Percentiles rank a stretch among this genome's conserved stretches.
Evolutionary conservation across 2,113 vertebrate species (phyloP).

Genomic region (Campylorhamphus procurvoides): DNA sequence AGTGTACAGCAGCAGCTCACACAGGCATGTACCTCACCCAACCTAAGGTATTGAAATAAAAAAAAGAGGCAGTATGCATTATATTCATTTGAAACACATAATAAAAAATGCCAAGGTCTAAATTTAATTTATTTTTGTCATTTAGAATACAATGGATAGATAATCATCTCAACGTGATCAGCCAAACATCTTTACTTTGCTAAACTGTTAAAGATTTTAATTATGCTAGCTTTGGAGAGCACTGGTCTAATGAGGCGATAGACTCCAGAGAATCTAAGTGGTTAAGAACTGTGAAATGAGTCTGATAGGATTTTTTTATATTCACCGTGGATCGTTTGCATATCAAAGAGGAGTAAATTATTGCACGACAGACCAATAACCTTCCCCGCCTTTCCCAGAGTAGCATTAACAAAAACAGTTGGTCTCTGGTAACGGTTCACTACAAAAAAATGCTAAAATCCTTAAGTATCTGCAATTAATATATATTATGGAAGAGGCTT

Average conservation of each 20-base stretch:
- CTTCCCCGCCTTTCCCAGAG: conserved; percentile 87
- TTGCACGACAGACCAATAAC: conserved; percentile 99
- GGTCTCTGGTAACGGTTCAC: conserved; percentile 71
- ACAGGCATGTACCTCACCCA: conserved; percentile 65
- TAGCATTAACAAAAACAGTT: conserved; percentile 83
- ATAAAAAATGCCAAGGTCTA: conserved; percentile 87
- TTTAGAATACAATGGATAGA: conserved; percentile 96
- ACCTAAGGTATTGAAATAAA: conserved; percentile 58
- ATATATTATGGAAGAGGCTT: conserved; percentile 71
- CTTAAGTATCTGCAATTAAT: conserved; percentile 80
- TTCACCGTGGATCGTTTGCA: conserved; percentile 99
- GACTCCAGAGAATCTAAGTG: conserved; percentile 95
- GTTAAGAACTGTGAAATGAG: conserved; percentile 99
- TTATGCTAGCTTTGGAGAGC: conserved; percentile 99
- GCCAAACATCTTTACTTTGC: conserved; percentile 99
- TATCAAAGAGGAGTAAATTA: conserved; percentile 99
- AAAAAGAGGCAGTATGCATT: conserved; percentile 66
- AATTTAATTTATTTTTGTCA: conserved; percentile 99
- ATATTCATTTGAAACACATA: conserved; percentile 85
- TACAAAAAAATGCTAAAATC: conserved; percentile 72
- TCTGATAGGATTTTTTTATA: conserved; percentile 99
- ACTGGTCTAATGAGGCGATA: conserved; percentile 99
- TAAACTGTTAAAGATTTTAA: conserved; percentile 99
- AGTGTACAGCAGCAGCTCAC: conserved; percentile 34
- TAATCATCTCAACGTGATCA: conserved; percentile 99